phyloP scores from a whole-genome alignment of 2,113 vertebrate species.

The Agapornis roseicollis region DNA sequence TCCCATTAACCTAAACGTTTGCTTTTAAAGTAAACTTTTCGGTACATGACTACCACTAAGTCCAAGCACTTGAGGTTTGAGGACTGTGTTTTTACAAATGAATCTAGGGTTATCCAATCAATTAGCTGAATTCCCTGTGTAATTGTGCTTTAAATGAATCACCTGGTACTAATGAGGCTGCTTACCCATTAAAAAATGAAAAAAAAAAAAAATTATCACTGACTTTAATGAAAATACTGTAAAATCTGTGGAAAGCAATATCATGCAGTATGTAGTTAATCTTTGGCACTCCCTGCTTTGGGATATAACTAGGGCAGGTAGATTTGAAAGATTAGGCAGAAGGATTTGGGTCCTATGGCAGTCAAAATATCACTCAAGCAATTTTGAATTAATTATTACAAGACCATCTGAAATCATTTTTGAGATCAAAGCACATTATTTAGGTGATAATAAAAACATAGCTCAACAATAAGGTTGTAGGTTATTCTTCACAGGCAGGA shows the following conservation, averaged over 20 bases:
- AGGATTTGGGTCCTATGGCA: not conserved
- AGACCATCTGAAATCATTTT: not conserved
- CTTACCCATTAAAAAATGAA: not conserved
- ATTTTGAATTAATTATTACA: constrained; percentile 8
- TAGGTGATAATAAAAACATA: not conserved
- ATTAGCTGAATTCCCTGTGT: constrained; percentile 57
- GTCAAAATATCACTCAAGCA: not conserved
- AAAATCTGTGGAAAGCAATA: not conserved
- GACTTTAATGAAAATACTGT: not conserved
- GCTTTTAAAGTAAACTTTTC: constrained; percentile 61
- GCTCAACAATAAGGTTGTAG: not conserved
- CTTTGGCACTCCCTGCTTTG: not conserved
- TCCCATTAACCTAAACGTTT: constrained; percentile 73
- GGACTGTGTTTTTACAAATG: constrained; percentile 69
- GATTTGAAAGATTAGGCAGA: not conserved
- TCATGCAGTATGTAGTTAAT: not conserved
- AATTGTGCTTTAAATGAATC: constrained; percentile 64
- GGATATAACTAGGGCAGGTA: not conserved
- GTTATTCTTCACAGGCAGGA: not conserved
- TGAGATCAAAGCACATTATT: not conserved
- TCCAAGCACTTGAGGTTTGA: constrained; percentile 47
- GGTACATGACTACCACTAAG: constrained; percentile 53
- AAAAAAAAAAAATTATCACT: not conserved
- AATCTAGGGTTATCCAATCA: constrained; percentile 64
- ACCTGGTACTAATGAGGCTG: constrained; percentile 55